phyloP scores from a whole-genome alignment of 2,113 vertebrate genomes.

The Macaca fascicularis region T2T-MFA8v1.1 NC_088376.1:112160501-112161000 shows the following conservation, averaged over 20 bases:
- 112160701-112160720: constrained; percentile 11
- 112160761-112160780: background rate
- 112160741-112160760: background rate
- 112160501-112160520: background rate
- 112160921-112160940: constrained; percentile 91
- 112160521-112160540: background rate
- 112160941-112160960: constrained; percentile 94
- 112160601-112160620: background rate
- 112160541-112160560: background rate
- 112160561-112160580: background rate
- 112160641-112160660: background rate
- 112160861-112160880: background rate
- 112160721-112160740: background rate
- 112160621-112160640: background rate
- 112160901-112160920: constrained; percentile 89
- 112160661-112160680: background rate
- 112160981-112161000: constrained; percentile 92
- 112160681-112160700: background rate
- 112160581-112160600: background rate
- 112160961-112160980: constrained; percentile 92
- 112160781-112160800: background rate
- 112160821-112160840: background rate
- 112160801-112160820: background rate
- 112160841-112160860: background rate
- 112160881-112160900: background rate